Evolutionary conservation across 2,888 invertebrate species (phyloP).

Genomic region (Seira ritae): DNA sequence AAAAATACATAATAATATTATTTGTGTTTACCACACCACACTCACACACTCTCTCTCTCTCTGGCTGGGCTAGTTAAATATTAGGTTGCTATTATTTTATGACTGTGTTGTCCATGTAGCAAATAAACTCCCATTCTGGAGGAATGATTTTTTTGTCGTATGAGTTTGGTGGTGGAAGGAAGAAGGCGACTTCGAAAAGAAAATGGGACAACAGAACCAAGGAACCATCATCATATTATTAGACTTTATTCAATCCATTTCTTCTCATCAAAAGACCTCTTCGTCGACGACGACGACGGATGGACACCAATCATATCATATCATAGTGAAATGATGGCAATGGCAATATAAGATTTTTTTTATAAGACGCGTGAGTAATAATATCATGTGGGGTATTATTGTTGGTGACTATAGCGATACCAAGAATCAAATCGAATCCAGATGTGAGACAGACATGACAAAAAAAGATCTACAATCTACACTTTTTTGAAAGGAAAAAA

Average conservation of each 20-base stretch:
- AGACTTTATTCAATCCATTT: slow-evolving; percentile 4
- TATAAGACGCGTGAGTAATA: slow-evolving; percentile 37
- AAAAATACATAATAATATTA: slow-evolving; percentile 23
- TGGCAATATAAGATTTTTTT: neutral
- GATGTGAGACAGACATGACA: slow-evolving; percentile 8
- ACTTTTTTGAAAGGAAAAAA: neutral
- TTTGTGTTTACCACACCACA: neutral
- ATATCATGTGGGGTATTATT: slow-evolving; percentile 25
- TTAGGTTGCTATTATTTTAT: slow-evolving; percentile 2
- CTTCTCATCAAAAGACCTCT: slow-evolving; percentile 1
- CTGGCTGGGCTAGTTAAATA: slow-evolving; percentile 2
- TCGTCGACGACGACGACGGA: slow-evolving; percentile 17
- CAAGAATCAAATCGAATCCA: slow-evolving; percentile 1
- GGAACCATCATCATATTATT: too few species aligned
- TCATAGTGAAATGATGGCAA: too few species aligned
- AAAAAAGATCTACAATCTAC: neutral
- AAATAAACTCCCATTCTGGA: neutral
- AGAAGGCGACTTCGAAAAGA: neutral
- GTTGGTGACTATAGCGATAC: slow-evolving; percentile 19
- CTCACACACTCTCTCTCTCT: too few species aligned
- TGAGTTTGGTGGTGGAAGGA: too few species aligned
- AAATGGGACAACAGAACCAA: neutral
- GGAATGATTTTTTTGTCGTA: slow-evolving; percentile 2
- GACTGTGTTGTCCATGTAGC: neutral
- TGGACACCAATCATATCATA: slow-evolving; percentile 42